These are phyloP conservation scores for Bucorvus abyssinicus DNA, from an alignment of 2,797 vertebrate species.

Conservation along the genomic window DNA sequence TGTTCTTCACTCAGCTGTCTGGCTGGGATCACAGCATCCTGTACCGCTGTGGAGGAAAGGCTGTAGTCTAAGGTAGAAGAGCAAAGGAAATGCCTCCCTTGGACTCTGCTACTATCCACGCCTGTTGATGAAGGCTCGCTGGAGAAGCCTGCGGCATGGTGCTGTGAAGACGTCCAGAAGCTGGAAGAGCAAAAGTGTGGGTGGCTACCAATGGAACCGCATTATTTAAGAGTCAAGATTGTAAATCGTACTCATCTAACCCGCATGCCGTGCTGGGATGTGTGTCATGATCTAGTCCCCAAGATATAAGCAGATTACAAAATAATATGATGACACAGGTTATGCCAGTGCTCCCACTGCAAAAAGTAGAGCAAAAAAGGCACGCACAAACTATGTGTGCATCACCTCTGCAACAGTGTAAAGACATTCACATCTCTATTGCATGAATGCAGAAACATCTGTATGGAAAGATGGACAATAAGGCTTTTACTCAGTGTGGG, in stretches of 20 bases:
- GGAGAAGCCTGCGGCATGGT: background rate
- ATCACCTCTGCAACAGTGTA: background rate
- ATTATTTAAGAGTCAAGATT: background rate
- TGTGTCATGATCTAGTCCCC: background rate
- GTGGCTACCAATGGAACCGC: background rate
- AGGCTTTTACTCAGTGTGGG: background rate
- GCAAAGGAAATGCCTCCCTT: background rate
- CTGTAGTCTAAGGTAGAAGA: background rate
- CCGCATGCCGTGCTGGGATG: background rate
- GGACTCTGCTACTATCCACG: background rate
- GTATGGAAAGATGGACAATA: background rate
- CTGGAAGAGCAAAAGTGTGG: background rate
- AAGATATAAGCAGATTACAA: background rate
- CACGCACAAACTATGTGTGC: no score
- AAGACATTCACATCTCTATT: background rate
- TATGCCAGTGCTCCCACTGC: background rate
- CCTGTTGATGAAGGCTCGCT: background rate
- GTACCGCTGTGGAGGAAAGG: background rate
- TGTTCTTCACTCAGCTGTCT: rapidly evolving
- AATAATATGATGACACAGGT: background rate
- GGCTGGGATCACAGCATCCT: background rate
- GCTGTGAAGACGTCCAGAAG: background rate
- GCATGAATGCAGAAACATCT: background rate
- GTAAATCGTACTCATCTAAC: background rate
- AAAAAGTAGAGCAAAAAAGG: background rate